Conservation (phyloP, 2,113 vertebrate genomes). For the Polyodon spathula region DNA sequence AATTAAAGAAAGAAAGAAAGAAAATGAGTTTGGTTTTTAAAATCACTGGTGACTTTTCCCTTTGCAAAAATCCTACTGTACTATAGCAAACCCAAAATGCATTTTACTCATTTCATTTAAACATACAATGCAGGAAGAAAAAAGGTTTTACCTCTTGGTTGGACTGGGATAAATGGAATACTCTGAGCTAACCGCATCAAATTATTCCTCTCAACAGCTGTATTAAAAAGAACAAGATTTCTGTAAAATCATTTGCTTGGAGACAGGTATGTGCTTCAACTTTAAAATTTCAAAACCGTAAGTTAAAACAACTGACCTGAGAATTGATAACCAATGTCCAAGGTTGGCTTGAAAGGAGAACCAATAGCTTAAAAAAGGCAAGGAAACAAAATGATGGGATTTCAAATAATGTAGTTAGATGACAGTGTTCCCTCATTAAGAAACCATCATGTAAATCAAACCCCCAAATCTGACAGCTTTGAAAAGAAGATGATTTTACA, state of each 20-base stretch:
- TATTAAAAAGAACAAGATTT: constrained; percentile 25
- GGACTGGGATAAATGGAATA: constrained; percentile 95
- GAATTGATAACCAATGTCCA: constrained; percentile 91
- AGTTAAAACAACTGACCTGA: constrained; percentile 68
- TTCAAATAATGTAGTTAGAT: too few relatives aligned
- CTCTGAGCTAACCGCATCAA: constrained; percentile 96
- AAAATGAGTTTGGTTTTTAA: too few relatives aligned
- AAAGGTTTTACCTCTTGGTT: constrained; percentile 78
- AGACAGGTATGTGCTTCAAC: background rate
- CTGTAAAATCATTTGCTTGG: constrained; percentile 20
- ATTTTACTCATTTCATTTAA: background rate
- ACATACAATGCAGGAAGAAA: constrained; percentile 7
- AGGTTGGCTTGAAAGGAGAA: constrained; percentile 89
- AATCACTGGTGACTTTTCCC: too few relatives aligned
- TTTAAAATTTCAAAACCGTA: background rate
- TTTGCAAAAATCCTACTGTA: too few relatives aligned
- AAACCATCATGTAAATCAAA: too few relatives aligned
- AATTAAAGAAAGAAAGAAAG: too few relatives aligned
- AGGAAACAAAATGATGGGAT: background rate
- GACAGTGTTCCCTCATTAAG: too few relatives aligned
- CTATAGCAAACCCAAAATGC: background rate
- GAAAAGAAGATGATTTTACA: background rate
- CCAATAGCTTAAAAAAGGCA: constrained; percentile 77
- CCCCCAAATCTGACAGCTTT: background rate
- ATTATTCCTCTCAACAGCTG: constrained; percentile 98